Evolutionary conservation across 2,113 vertebrate species (phyloP).

Genomic region (Gnathonemus echidnorhynchus): DNA sequence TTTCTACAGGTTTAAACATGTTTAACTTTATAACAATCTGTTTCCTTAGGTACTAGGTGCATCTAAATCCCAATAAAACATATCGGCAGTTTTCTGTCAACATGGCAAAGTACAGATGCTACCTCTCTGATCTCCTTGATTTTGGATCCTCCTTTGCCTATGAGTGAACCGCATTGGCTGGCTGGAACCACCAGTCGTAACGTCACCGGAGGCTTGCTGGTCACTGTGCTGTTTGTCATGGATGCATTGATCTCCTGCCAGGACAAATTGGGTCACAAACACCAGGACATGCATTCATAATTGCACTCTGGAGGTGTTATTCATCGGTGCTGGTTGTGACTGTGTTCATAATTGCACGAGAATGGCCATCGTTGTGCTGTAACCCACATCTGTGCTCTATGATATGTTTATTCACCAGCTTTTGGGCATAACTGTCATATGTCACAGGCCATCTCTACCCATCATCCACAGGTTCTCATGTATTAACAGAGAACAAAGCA

Average conservation of each 20-base stretch:
- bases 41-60: not conserved
- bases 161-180: constrained; percentile 89
- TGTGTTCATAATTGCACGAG: not conserved
- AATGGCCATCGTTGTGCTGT: not conserved
- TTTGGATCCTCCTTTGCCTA: constrained; percentile 86
- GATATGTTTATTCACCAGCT: not conserved
- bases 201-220: constrained; percentile 78
- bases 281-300: not conserved
- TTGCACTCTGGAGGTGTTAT: not conserved
- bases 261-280: not conserved
- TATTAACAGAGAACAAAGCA: not conserved
- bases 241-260: constrained; percentile 72
- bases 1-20: not conserved
- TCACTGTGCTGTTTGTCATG: constrained; percentile 68
- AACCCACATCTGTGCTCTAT: not conserved
- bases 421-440: not conserved
- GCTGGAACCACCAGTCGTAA: constrained; percentile 85
- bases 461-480: not conserved
- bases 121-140: constrained; percentile 95
- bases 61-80: not conserved
- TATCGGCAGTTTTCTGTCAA: not conserved
- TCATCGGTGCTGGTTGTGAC: not conserved
- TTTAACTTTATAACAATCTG: not conserved
- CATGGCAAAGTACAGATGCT: not conserved
- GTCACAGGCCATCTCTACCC: not conserved